Evolutionary conservation across 2,888 invertebrate species (phyloP).

Genomic region (Pyrrhia umbra): DNA sequence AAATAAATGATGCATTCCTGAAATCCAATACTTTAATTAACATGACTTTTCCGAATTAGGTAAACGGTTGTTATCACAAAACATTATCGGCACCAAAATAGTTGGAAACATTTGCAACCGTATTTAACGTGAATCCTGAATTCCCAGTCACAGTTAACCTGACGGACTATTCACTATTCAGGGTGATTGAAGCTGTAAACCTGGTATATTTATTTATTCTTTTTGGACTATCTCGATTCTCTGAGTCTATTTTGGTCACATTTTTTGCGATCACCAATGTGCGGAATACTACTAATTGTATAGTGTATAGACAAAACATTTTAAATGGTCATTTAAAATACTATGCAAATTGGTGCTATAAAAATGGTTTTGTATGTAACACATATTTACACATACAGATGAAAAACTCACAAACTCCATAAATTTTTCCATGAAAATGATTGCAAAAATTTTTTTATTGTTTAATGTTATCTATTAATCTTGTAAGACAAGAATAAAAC

Average conservation of each 20-base stretch:
- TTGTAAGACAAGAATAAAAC: neutral
- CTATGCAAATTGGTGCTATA: neutral
- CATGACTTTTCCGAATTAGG: neutral
- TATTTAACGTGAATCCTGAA: conserved; percentile 15
- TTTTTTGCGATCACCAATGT: conserved; percentile 1
- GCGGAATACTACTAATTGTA: neutral
- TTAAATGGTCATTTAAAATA: neutral
- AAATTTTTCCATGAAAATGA: no score
- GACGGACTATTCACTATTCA: conserved; percentile 11
- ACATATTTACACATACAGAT: no score
- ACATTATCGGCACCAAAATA: neutral
- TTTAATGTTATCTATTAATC: no score
- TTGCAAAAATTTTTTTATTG: no score
- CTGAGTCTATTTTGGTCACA: conserved; percentile 6
- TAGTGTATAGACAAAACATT: neutral
- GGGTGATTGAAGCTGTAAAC: conserved; percentile 13
- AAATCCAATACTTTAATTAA: neutral
- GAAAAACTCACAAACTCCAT: no score
- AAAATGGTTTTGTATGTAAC: no score
- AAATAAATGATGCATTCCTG: neutral
- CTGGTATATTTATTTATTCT: neutral
- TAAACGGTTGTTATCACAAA: neutral
- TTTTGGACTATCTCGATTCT: conserved; percentile 4
- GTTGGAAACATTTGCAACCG: neutral
- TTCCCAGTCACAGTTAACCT: conserved; percentile 16